Base-by-base conservation (phyloP, 2,797 vertebrate genomes). In the Sebastes elongatus region DNA sequence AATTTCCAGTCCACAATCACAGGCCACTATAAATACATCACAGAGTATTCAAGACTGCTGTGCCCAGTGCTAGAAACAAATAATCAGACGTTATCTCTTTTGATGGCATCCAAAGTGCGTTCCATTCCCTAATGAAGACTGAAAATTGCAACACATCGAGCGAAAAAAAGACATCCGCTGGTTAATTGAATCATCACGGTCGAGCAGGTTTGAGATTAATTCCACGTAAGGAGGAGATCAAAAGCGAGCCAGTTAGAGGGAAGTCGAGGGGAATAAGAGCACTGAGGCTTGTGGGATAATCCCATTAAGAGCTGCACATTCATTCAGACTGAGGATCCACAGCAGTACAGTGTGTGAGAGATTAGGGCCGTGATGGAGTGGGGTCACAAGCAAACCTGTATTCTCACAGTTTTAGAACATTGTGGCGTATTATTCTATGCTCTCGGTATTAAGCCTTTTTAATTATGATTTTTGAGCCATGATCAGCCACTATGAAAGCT, bases 131-230 rank as follows among this genome's bases (percentile, higher is more conserved):
- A 90, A 93, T 83, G 83, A 86, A 92, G 87, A 88, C 79, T 82
- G 87, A 91, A 93, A 92, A 93, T 87, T 84, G 86, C 84, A 85
- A 88, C 85, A 89, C 86, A 83, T 89, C 49, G 16, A 88, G 89
- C 76, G 67, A 91, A 91, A 92, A 92, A 90, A 87, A 91, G 79
- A 93, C 92, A 93, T 94, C 92, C 89, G 88, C 89, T 84, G 79
- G 74, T 93, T 93, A 94, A 95, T 94, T 91, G 86, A 95, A 95
- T 95, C 92, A 94, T 93, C 91, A n/a, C 16, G 84, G 81, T 71
- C 88, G 93, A 94, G 87, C 86, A 92, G 88, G 88, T 95, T 94
- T 92, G 89, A 93, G 92, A 93, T 93, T 93, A 93, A 94, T 94
- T 92, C 92, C 78, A 86, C 75, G 76, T 93, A 94, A 92, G 87